Conservation (phyloP, 2,113 vertebrate species). For the Vombatus ursinus region DNA sequence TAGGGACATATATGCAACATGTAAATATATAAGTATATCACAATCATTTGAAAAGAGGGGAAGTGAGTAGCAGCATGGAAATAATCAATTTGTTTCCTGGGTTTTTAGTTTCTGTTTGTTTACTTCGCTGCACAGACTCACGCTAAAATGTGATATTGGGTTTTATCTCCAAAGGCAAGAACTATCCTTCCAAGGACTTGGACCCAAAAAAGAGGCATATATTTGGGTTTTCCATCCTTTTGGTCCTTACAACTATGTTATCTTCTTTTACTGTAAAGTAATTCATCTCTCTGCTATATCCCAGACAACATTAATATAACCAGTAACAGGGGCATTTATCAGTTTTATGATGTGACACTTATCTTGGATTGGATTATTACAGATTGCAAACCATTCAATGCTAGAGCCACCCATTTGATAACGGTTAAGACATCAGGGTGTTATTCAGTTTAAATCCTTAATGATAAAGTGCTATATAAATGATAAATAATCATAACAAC, state of each 20-base stretch:
- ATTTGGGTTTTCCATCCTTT: slow-evolving; percentile 8
- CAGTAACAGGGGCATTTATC: slow-evolving; percentile 3
- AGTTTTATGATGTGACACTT: slow-evolving; percentile 26
- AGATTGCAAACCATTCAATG: slow-evolving; percentile 45
- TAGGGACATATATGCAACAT: neutral
- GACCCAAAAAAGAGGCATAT: neutral
- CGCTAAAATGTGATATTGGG: neutral
- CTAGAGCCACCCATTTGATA: slow-evolving; percentile 7
- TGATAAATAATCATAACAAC: slow-evolving; percentile 23
- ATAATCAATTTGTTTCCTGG: neutral
- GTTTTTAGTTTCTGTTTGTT: neutral
- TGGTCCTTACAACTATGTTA: neutral
- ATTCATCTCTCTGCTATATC: slow-evolving; percentile 27
- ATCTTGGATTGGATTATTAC: slow-evolving; percentile 52
- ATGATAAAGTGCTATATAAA: slow-evolving; percentile 55
- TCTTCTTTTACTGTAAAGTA: slow-evolving; percentile 24
- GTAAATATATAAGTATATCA: neutral
- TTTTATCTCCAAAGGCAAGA: neutral
- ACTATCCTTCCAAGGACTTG: neutral
- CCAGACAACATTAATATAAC: slow-evolving; percentile 9
- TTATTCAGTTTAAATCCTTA: slow-evolving; percentile 51
- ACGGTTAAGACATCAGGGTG: slow-evolving; percentile 15
- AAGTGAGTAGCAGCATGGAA: neutral
- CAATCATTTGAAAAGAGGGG: neutral
- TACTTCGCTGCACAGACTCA: neutral